phyloP scores from a whole-genome alignment of 2,797 vertebrate species.

The Avahi laniger region DNA sequence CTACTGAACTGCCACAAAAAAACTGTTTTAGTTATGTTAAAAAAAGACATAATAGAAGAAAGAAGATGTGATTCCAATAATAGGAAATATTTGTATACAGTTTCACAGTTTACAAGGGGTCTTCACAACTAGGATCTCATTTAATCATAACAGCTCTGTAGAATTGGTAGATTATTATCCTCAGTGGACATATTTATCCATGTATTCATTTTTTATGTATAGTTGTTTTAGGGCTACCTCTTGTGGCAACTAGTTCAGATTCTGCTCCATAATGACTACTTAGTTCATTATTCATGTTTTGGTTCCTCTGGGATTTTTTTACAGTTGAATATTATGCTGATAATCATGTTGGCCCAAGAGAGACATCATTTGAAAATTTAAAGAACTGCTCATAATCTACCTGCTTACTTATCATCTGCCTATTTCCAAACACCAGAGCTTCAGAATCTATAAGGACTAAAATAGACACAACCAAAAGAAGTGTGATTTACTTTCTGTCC shows the following conservation, averaged over 20 bases:
- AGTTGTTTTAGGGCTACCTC: background rate
- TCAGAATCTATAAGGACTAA: background rate
- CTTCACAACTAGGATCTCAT: background rate
- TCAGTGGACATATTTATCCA: background rate
- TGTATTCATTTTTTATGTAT: background rate
- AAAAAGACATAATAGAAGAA: background rate
- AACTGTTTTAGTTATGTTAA: background rate
- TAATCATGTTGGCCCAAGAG: background rate
- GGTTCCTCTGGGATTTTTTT: background rate
- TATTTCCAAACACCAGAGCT: background rate
- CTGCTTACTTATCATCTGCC: background rate
- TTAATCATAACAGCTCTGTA: background rate
- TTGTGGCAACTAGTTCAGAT: background rate
- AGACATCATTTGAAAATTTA: background rate
- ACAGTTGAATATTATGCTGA: background rate
- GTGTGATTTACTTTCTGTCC: background rate
- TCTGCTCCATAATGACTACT: background rate
- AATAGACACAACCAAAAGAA: background rate
- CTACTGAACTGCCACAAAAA: conserved; percentile 56
- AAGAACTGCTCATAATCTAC: background rate
- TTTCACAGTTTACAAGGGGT: background rate
- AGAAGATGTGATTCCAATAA: background rate
- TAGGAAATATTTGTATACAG: background rate
- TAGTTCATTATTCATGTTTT: background rate
- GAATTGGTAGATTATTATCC: background rate